Evolutionary conservation across 2,797 vertebrate genomes (phyloP).

Genomic region (Rhinophrynus dorsalis): DNA sequence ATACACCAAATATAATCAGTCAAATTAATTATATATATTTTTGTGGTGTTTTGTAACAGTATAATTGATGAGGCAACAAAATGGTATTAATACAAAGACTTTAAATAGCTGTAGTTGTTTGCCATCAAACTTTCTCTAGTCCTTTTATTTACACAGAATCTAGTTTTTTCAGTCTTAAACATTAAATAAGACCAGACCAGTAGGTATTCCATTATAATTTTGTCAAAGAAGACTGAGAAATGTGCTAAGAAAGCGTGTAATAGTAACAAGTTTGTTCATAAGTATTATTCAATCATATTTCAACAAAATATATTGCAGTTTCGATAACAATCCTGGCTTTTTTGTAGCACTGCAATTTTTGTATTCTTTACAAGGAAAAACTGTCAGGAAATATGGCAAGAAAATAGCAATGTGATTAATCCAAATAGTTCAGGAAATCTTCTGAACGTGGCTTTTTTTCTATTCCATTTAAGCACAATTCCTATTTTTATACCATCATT

Average conservation of each 20-base stretch:
- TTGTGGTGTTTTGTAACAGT: too few relatives aligned
- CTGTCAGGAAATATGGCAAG: conserved; percentile 12
- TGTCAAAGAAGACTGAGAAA: neutral
- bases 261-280: neutral
- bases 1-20: too few relatives aligned
- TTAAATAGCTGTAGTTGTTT: too few relatives aligned
- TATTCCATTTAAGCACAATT: too few relatives aligned
- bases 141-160: neutral
- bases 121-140: too few relatives aligned
- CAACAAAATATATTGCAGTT: neutral
- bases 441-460: too few relatives aligned
- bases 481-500: too few relatives aligned
- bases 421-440: conserved; percentile 10
- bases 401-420: conserved; percentile 13
- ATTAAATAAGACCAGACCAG: neutral
- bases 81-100: too few relatives aligned
- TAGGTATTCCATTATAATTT: neutral
- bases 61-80: too few relatives aligned
- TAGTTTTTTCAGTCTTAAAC: neutral
- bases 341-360: neutral
- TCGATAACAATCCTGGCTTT: conserved; percentile 11
- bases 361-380: conserved; percentile 8
- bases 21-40: too few relatives aligned
- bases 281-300: neutral
- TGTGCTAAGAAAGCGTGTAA: neutral